Evolutionary conservation across 2,113 vertebrate species (phyloP), one percentile per base, ranked within the genome.

Genomic region (Notothenia rossii): DNA sequence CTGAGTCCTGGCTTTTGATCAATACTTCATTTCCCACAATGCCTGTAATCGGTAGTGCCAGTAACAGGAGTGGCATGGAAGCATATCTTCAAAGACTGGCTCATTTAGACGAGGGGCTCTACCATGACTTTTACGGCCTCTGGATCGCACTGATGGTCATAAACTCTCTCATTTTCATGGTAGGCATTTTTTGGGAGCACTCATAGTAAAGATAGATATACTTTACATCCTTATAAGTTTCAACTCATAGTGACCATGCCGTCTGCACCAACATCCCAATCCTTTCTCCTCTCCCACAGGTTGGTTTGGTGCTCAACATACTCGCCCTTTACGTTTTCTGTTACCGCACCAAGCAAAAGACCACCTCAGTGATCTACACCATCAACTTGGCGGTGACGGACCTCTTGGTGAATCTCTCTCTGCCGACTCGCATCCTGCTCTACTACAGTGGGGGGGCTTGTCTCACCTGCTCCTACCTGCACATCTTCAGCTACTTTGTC

Each of bases 401-500:
- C 91, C 95, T 99, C 66, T 83, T 99, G 93, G 97, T 99, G 85
- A 98, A 97, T 18, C 95, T 99, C 56, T 99, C 97, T 5, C 93
- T 99, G 79, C 97, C 98, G 10, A 94, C 96, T 0, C 96, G 98
- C 25, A 96, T 97, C 80, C 92, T 96, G 25, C 95, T 98, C 77
- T 98, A 97, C 93, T 98, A 97, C 78, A 96, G 96, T 0, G 89
- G 96, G 0, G 95, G 91, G 0, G 89, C 95, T 68, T 99, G 98
- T 60, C 76, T 90, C 22, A 94, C 75, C 36, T 99, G 98, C 65
- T 96, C 96, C 20, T 96, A 98, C 62, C 93, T 98, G 43, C 98
- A 99, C 76, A 95, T 97, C 89, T 97, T 99, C 79, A 95, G 96
- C 89, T 99, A 99, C 94, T 99, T 99, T 83, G 97, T 99, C 90